Evolutionary conservation across 2,888 invertebrate species (phyloP).

Genomic region (Mesorhabditis sp.): DNA sequence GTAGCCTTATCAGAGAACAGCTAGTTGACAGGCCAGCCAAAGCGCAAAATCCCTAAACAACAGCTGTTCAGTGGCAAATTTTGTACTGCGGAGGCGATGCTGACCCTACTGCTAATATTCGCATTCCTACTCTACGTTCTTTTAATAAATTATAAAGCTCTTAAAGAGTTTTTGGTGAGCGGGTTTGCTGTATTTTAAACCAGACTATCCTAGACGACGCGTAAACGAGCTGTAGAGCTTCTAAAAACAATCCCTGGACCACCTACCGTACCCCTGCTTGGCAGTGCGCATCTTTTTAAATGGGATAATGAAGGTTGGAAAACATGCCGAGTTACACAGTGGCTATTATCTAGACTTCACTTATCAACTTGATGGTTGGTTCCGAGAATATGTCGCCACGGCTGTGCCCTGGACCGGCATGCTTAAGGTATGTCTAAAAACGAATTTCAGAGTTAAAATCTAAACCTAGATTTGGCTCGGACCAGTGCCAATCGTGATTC

Average conservation of each 20-base stretch:
- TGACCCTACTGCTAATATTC: no score
- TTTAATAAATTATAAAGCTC: no score
- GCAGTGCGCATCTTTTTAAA: not conserved
- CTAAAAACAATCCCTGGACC: not conserved
- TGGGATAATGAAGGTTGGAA: conserved; percentile 6
- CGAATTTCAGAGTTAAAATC: not conserved
- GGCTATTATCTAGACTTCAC: not conserved
- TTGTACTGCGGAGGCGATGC: no score
- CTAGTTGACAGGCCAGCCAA: no score
- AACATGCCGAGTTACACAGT: not conserved
- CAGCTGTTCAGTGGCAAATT: no score
- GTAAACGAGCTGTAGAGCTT: not conserved
- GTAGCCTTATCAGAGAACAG: no score
- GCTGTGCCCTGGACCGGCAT: not conserved
- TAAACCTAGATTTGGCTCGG: conserved; percentile 29
- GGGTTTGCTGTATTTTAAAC: no score
- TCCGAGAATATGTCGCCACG: not conserved
- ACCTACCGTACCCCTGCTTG: not conserved
- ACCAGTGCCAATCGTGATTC: conserved; percentile 30
- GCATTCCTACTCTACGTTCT: no score
- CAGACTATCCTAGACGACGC: not conserved
- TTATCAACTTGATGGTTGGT: not conserved
- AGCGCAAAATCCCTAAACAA: no score
- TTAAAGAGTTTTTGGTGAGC: no score
- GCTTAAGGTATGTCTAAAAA: not conserved